Evolutionary conservation across 2,113 vertebrate genomes (phyloP).

Genomic region (Tor tambroides): DNA sequence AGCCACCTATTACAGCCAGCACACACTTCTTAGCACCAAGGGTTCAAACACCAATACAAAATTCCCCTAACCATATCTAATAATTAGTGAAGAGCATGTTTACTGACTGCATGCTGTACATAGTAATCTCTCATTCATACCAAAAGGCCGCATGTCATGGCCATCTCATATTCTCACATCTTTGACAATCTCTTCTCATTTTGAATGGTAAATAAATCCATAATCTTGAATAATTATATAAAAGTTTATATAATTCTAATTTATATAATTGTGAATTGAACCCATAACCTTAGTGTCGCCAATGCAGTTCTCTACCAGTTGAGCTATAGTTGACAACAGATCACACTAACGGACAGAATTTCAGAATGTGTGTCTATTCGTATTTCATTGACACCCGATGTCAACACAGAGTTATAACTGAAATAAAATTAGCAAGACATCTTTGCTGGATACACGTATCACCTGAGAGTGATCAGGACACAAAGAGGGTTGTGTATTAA

Average conservation of each 20-base stretch:
- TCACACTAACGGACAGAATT: not conserved
- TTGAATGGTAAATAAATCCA: not conserved
- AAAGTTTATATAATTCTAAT: not conserved
- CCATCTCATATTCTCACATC: not conserved
- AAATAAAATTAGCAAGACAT: constrained; percentile 7
- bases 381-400: not conserved
- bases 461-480: not conserved
- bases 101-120: constrained; percentile 47
- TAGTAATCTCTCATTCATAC: constrained; percentile 33
- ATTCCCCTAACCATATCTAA: constrained; percentile 69
- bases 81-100: constrained; percentile 73
- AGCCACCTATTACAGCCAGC: constrained; percentile 72
- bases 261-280: not conserved
- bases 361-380: not conserved
- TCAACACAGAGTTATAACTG: not conserved
- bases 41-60: constrained; percentile 73
- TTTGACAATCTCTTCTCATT: constrained; percentile 17
- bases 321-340: not conserved
- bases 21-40: constrained; percentile 73
- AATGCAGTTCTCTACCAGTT: not conserved
- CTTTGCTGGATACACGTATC: not conserved
- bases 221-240: not conserved
- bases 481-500: not conserved
- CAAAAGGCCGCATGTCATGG: not conserved
- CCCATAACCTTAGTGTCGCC: not conserved